Evolutionary conservation across 2,113 vertebrate genomes (phyloP).

Genomic region (Aspiorhynchus laticeps): DNA sequence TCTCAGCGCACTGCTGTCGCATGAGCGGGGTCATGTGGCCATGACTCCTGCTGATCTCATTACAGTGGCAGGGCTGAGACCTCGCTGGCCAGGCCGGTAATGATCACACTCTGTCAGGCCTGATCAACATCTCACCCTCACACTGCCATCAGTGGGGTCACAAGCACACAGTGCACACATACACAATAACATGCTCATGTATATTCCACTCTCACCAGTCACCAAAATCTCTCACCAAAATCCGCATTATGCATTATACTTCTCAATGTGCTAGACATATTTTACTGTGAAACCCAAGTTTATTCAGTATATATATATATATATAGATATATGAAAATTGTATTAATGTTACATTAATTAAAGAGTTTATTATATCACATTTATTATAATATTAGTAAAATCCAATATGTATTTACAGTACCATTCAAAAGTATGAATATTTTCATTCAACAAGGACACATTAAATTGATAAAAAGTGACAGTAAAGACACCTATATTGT

Average conservation of each 20-base stretch:
- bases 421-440: too few species aligned
- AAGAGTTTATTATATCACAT: too few species aligned
- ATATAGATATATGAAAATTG: too few species aligned
- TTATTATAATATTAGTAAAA: too few species aligned
- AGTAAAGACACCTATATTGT: too few species aligned
- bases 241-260: background rate
- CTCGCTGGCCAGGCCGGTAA: slow-evolving; percentile 38
- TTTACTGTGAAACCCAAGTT: background rate
- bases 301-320: too few species aligned
- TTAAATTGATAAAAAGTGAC: too few species aligned
- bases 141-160: slow-evolving; percentile 43
- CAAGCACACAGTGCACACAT: slow-evolving; percentile 35
- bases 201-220: slow-evolving; percentile 6
- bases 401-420: too few species aligned
- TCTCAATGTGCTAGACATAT: background rate
- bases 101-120: slow-evolving; percentile 50
- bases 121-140: slow-evolving; percentile 43
- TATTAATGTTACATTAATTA: too few species aligned
- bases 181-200: background rate
- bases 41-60: slow-evolving; percentile 45
- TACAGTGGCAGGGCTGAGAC: slow-evolving; percentile 42
- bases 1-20: slow-evolving; percentile 34
- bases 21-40: slow-evolving; percentile 31
- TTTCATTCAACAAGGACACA: too few species aligned
- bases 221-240: slow-evolving; percentile 22